Evolutionary conservation across 2,888 invertebrate species (phyloP).

Genomic region (Thysanoteuthis rhombus): DNA sequence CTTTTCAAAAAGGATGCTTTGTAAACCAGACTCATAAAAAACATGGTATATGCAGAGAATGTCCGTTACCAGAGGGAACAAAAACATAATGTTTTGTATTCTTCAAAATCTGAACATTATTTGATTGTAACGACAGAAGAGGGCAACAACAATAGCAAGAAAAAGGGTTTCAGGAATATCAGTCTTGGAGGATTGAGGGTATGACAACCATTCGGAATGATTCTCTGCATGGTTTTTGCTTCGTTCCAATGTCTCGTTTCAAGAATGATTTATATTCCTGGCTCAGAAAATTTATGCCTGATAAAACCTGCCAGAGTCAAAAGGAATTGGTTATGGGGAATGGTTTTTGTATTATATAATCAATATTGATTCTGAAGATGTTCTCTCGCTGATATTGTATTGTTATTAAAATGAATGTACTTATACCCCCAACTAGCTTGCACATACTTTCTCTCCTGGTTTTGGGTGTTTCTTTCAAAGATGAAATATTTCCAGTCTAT

Average conservation of each 20-base stretch:
- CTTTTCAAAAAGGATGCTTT: no score
- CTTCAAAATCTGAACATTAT: not conserved
- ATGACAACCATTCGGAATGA: not conserved
- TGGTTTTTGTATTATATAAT: not conserved
- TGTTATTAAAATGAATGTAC: not conserved
- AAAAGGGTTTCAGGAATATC: not conserved
- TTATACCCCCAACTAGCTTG: not conserved
- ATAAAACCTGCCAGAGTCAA: constrained; percentile 12
- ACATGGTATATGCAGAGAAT: not conserved
- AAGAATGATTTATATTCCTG: not conserved
- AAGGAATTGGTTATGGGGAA: not conserved
- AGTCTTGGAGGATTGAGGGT: not conserved
- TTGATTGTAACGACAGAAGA: not conserved
- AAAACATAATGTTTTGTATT: not conserved
- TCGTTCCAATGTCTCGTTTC: not conserved
- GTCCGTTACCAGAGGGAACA: not conserved
- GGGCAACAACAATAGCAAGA: not conserved
- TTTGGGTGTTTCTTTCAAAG: not conserved
- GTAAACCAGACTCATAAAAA: no score
- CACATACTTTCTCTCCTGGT: not conserved
- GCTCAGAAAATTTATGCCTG: not conserved
- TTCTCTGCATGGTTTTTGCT: not conserved
- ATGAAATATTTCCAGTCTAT: not conserved
- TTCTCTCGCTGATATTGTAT: not conserved
- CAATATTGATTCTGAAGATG: not conserved